A percentile compares a stretch with the other conserved stretches of the same genome.
Evolutionary conservation across 2,888 invertebrate species (phyloP).

Genomic region (Drosophila aldrichi): DNA sequence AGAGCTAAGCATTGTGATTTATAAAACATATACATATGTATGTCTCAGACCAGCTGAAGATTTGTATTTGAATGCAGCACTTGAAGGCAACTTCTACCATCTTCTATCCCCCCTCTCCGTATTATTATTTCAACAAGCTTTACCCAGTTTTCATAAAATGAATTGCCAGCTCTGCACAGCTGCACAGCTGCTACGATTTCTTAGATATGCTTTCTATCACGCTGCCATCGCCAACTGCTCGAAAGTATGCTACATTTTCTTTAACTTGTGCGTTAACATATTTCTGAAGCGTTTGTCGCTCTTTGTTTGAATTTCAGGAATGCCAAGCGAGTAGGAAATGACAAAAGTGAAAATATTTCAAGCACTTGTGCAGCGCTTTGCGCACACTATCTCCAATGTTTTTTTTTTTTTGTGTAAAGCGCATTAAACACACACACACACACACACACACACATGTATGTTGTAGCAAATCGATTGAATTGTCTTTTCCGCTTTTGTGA

Average conservation of each 20-base stretch:
- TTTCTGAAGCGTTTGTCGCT: constrained; percentile 59
- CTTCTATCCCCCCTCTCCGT: not conserved
- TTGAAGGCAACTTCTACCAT: no score
- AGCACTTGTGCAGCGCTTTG: constrained; percentile 46
- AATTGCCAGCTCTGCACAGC: not conserved
- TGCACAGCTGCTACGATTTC: not conserved
- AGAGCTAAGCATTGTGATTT: no score
- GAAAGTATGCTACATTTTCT: constrained; percentile 58
- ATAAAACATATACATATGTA: not conserved
- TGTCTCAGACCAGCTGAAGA: not conserved
- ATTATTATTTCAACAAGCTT: constrained; percentile 3
- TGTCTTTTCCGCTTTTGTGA: constrained; percentile 62
- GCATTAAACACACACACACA: constrained; percentile 18
- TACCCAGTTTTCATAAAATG: not conserved
- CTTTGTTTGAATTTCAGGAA: constrained; percentile 64
- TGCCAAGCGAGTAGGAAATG: constrained; percentile 68
- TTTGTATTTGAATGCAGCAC: not conserved
- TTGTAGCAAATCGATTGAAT: constrained; percentile 64
- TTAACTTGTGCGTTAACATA: constrained; percentile 57
- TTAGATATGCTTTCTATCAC: constrained; percentile 8
- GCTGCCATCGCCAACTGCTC: constrained; percentile 39
- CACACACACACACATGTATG: not conserved
- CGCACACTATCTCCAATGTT: not conserved
- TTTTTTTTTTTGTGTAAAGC: constrained; percentile 9
- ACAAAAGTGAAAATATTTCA: constrained; percentile 78